phyloP scores from a whole-genome alignment of 30 jellyfish, hydroid and myxozoan genomes.

The Hydractinia echinata region DNA sequence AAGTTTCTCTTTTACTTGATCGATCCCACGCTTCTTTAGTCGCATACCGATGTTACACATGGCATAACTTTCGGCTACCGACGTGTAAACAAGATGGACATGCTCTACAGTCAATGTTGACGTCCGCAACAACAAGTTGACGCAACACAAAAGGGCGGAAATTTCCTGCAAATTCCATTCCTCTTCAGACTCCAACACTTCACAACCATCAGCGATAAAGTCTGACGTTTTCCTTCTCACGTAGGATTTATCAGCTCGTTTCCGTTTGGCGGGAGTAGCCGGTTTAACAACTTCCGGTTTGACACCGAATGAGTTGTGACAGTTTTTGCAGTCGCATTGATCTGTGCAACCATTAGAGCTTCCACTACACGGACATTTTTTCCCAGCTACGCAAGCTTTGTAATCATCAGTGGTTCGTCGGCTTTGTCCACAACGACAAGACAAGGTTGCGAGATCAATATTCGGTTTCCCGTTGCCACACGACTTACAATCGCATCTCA shows the following conservation, averaged over 20 bases:
- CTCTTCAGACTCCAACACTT: not conserved
- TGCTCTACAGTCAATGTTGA: not conserved
- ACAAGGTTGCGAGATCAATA: not conserved
- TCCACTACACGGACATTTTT: constrained; percentile 15
- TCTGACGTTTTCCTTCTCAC: not conserved
- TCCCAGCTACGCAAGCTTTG: not conserved
- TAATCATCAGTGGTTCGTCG: not conserved
- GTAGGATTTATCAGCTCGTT: constrained; percentile 1
- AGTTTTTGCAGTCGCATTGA: constrained; percentile 3
- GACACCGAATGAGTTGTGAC: not conserved
- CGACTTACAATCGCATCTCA: not conserved
- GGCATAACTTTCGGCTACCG: constrained; percentile 6
- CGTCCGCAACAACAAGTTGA: not conserved
- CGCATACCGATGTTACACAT: constrained; percentile 9
- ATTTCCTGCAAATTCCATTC: not conserved
- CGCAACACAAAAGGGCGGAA: not conserved
- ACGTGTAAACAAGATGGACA: not conserved
- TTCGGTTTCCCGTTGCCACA: not conserved
- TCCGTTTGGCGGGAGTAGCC: not conserved
- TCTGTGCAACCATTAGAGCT: not conserved
- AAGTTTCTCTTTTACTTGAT: not conserved
- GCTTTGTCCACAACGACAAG: constrained; percentile 13
- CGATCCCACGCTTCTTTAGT: not conserved
- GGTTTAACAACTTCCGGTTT: not conserved
- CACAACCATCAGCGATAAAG: not conserved